These are phyloP conservation scores for Manis pentadactyla DNA, from an alignment of 2,797 vertebrate species.

Conservation along the genomic window DNA sequence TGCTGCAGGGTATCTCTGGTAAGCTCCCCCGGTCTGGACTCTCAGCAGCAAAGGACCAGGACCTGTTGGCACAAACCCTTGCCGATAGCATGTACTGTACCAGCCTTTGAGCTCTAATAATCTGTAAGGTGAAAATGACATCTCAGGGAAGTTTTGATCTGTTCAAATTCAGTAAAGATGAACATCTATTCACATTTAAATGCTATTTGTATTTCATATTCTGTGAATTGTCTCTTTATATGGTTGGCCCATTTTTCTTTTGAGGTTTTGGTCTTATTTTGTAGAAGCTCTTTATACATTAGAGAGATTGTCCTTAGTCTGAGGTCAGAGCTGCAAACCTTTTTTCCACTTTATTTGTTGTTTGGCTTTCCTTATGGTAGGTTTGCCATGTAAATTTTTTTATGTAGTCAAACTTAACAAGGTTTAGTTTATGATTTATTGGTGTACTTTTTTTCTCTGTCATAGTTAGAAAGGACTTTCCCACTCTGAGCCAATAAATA, in stretches of 20 bases:
- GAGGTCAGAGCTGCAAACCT: not conserved
- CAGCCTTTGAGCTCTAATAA: not conserved
- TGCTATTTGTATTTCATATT: not conserved
- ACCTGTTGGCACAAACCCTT: not conserved
- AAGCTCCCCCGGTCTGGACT: no score
- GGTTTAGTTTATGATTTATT: not conserved
- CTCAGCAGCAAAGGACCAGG: not conserved
- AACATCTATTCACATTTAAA: not conserved
- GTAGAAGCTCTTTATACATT: not conserved
- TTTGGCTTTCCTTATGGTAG: not conserved
- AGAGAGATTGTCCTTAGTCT: not conserved
- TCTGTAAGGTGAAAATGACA: not conserved
- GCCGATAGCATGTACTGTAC: fast-evolving
- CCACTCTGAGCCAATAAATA: not conserved
- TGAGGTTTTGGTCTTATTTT: not conserved
- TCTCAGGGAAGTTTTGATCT: not conserved
- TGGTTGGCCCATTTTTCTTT: not conserved
- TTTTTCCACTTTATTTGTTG: not conserved
- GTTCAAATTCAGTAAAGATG: not conserved
- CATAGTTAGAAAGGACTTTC: not conserved
- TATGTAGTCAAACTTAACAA: not conserved
- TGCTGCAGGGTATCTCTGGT: fast-evolving
- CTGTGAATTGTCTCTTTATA: not conserved
- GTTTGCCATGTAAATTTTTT: not conserved
- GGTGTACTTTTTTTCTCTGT: not conserved